These are phyloP conservation scores for Macrobrachium rosenbergii DNA, from an alignment of 1,140 invertebrate genomes.

Conservation along the genomic window DNA sequence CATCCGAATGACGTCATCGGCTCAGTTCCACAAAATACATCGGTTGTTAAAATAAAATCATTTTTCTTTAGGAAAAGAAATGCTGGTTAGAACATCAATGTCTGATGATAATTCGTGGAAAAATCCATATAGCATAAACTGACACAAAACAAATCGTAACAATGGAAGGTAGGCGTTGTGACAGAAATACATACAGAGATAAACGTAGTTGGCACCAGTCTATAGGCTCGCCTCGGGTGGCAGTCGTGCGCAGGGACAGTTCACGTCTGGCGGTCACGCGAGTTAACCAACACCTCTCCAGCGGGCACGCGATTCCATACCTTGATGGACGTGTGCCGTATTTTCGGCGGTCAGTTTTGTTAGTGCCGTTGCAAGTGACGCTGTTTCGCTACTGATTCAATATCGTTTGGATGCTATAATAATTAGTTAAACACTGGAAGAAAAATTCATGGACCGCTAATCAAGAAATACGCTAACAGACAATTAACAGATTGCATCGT, in stretches of 20 bases:
- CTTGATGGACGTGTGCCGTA: not conserved
- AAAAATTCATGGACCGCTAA: no score
- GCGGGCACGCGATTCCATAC: not conserved
- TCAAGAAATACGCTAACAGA: no score
- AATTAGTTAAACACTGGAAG: no score
- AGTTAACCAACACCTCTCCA: not conserved
- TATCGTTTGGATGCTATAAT: no score
- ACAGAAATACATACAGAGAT: not conserved
- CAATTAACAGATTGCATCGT: no score
- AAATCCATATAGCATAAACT: no score
- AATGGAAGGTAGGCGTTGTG: not conserved
- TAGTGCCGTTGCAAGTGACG: not conserved
- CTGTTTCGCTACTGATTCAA: not conserved
- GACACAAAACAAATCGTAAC: not conserved
- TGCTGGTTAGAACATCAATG: no score
- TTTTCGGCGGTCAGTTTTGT: not conserved
- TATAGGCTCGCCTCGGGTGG: slow-evolving; percentile 8
- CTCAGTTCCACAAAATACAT: not conserved
- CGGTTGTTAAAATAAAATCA: not conserved
- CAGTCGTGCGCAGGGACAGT: slow-evolving; percentile 44
- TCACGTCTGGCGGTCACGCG: slow-evolving; percentile 50
- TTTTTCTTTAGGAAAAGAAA: no score
- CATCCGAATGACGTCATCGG: slow-evolving; percentile 18
- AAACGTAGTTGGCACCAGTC: not conserved
- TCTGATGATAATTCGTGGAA: no score